phyloP scores from a whole-genome alignment of 1,140 invertebrate genomes.

The Hyles euphorbiae region DNA sequence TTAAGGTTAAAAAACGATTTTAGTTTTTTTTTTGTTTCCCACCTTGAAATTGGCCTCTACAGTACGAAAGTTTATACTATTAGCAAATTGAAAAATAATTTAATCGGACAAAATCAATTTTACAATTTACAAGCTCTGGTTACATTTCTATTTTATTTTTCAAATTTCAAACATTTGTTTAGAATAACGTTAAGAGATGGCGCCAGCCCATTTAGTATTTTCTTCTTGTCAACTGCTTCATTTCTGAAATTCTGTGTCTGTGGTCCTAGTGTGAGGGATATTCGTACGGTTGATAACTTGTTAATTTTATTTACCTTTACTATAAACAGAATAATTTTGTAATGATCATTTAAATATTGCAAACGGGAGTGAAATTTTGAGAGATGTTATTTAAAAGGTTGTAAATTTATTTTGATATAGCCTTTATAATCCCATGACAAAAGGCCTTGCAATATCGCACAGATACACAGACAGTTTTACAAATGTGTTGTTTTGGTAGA shows the following conservation, averaged over 20 bases:
- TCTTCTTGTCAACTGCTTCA: too few relatives aligned
- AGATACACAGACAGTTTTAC: conserved; percentile 57
- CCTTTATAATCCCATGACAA: conserved; percentile 41
- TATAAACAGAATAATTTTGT: conserved; percentile 46
- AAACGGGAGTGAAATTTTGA: conserved; percentile 36
- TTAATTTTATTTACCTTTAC: conserved; percentile 53
- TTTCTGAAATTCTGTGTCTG: conserved; percentile 10
- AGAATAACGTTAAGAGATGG: too few relatives aligned
- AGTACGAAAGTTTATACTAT: too few relatives aligned
- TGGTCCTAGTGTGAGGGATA: conserved; percentile 29
- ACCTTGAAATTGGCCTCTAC: too few relatives aligned
- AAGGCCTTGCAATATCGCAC: conserved; percentile 46
- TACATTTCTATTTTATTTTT: too few relatives aligned
- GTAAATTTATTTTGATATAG: conserved; percentile 39
- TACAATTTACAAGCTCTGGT: too few relatives aligned
- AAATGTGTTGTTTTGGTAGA: conserved; percentile 72
- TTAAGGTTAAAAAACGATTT: too few relatives aligned
- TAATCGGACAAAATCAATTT: too few relatives aligned
- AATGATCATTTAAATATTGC: conserved; percentile 6
- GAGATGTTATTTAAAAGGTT: conserved; percentile 28
- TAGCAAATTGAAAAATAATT: too few relatives aligned
- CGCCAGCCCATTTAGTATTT: too few relatives aligned
- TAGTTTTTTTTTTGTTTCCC: too few relatives aligned
- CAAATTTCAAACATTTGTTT: too few relatives aligned
- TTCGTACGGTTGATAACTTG: conserved; percentile 19